phyloP scores from a whole-genome alignment of 2,113 vertebrate genomes.

The Nerophis lumbriciformis region DNA sequence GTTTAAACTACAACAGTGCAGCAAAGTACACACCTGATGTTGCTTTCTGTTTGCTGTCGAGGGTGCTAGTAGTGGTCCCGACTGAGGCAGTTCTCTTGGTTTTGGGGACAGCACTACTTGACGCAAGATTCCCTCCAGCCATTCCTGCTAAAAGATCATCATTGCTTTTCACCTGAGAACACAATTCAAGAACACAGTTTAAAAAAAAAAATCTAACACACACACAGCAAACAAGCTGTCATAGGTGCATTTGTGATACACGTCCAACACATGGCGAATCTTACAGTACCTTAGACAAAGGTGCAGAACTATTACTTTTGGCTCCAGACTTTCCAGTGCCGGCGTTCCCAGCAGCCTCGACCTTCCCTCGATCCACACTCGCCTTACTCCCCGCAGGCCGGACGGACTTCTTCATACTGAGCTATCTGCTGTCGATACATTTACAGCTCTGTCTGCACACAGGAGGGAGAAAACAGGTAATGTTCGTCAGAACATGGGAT shows the following conservation, averaged over 20 bases:
- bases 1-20: not conserved
- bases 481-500: slow-evolving; percentile 7
- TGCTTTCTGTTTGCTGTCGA: slow-evolving; percentile 79
- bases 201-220: not conserved
- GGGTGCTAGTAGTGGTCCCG: slow-evolving; percentile 58
- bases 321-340: slow-evolving; percentile 48
- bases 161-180: slow-evolving; percentile 84
- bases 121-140: slow-evolving; percentile 77
- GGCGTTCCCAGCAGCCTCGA: slow-evolving; percentile 57
- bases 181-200: not conserved
- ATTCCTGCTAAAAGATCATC: slow-evolving; percentile 90
- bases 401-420: slow-evolving; percentile 96
- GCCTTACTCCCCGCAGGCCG: slow-evolving; percentile 83
- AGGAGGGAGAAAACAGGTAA: slow-evolving; percentile 27
- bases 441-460: slow-evolving; percentile 81
- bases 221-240: not conserved
- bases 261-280: not conserved
- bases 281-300: slow-evolving; percentile 81
- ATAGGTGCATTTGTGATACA: not conserved
- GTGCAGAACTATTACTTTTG: slow-evolving; percentile 68
- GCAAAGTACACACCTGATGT: slow-evolving; percentile 68
- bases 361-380: slow-evolving; percentile 80
- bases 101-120: slow-evolving; percentile 75
- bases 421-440: slow-evolving; percentile 82
- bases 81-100: slow-evolving; percentile 78